A percentile compares a stretch with the other conserved stretches of the same genome.
These are phyloP conservation scores for Leistus spinibarbis DNA, from an alignment of 2,888 invertebrate genomes.

Conservation along the genomic window DNA sequence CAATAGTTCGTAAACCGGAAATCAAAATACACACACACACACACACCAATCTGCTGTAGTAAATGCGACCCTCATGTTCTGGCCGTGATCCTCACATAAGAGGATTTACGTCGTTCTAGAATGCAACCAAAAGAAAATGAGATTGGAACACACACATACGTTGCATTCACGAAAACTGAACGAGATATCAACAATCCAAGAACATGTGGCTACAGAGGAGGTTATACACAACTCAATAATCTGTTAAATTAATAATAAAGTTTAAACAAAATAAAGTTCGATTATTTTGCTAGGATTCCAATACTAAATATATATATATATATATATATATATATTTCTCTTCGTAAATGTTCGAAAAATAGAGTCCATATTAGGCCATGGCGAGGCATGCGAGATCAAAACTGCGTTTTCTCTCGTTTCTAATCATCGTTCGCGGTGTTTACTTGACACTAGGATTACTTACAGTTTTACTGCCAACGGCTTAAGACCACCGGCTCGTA, in stretches of 20 bases:
- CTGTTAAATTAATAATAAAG: too few species aligned
- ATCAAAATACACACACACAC: too few species aligned
- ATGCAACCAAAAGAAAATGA: constrained; percentile 40
- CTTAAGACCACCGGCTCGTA: constrained; percentile 37
- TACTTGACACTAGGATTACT: constrained; percentile 38
- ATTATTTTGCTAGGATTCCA: too few species aligned
- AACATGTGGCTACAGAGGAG: too few species aligned
- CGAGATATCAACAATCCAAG: too few species aligned
- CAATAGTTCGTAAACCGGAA: too few species aligned
- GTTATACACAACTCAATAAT: too few species aligned
- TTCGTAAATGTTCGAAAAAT: constrained; percentile 6
- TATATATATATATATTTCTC: too few species aligned
- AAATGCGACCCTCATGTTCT: constrained; percentile 17
- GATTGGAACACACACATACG: constrained; percentile 29
- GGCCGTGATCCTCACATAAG: constrained; percentile 42
- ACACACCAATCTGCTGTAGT: too few species aligned
- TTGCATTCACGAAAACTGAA: neutral
- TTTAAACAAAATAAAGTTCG: too few species aligned
- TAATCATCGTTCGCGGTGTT: constrained; percentile 38
- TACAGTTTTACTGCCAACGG: constrained; percentile 39
- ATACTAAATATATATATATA: too few species aligned
- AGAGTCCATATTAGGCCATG: too few species aligned
- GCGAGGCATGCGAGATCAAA: constrained; percentile 7
- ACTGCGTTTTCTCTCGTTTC: constrained; percentile 12
- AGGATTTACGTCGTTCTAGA: constrained; percentile 44